A percentile compares a stretch with the other conserved stretches of the same genome.
These are phyloP conservation scores for Dasysyrphus albostriatus DNA, from an alignment of 2,888 invertebrate genomes.

Conservation along the genomic window DNA sequence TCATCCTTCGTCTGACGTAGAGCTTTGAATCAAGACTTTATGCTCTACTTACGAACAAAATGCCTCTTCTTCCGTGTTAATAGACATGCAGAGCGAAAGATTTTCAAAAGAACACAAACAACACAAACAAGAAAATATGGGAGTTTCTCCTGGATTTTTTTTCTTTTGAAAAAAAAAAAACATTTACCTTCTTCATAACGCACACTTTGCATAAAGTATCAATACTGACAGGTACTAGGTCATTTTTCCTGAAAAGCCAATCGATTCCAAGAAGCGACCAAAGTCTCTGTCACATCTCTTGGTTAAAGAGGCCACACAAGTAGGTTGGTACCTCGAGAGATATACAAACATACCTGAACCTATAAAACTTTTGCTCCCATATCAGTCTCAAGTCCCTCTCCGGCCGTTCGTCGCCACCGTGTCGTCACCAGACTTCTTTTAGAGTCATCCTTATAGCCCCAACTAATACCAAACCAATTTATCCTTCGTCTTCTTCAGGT, in stretches of 20 bases:
- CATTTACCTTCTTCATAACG: slow-evolving; percentile 11
- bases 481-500: slow-evolving; percentile 13
- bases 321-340: background rate
- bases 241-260: slow-evolving; percentile 16
- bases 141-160: slow-evolving; percentile 18
- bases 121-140: background rate
- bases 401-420: background rate
- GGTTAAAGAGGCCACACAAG: slow-evolving; percentile 35
- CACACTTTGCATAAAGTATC: slow-evolving; percentile 19
- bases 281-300: background rate
- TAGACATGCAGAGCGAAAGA: slow-evolving; percentile 33
- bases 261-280: slow-evolving; percentile 23
- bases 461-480: slow-evolving; percentile 27
- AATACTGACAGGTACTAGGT: slow-evolving; percentile 12
- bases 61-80: slow-evolving; percentile 28
- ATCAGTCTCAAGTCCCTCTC: background rate
- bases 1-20: slow-evolving; percentile 16
- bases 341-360: slow-evolving; percentile 15
- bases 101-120: background rate
- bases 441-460: background rate
- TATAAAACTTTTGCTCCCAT: background rate
- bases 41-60: slow-evolving; percentile 33
- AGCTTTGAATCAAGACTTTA: background rate
- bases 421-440: background rate
- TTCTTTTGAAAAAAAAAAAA: background rate